A percentile compares a stretch with the other conserved stretches of the same genome.
phyloP scores from a whole-genome alignment of 2,113 vertebrate species.

The Aegotheles bennettii region DNA sequence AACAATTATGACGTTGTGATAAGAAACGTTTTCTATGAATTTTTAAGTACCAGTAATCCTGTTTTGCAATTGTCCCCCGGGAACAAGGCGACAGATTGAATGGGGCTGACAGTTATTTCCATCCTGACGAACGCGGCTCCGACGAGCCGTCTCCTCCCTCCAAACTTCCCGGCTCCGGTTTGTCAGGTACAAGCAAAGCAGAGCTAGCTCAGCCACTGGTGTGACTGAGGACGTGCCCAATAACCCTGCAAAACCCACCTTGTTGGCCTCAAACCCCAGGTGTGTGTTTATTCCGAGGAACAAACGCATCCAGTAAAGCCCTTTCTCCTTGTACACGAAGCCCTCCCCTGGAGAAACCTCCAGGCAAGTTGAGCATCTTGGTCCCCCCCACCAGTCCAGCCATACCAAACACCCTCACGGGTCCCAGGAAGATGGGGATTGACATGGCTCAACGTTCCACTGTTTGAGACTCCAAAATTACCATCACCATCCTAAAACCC shows the following conservation, averaged over 20 bases:
- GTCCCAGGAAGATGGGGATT: not conserved
- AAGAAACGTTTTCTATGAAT: conserved; percentile 77
- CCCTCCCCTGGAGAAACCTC: not conserved
- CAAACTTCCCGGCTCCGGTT: conserved; percentile 13
- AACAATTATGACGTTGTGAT: conserved; percentile 76
- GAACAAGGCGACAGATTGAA: conserved; percentile 55
- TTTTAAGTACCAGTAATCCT: conserved; percentile 75
- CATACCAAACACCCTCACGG: fast-evolving
- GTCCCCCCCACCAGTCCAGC: fast-evolving
- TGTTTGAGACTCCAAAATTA: not conserved
- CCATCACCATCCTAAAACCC: not conserved
- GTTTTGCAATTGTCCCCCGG: conserved; percentile 59
- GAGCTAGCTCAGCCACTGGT: not conserved
- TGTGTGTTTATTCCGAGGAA: fast-evolving
- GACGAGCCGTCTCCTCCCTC: not conserved
- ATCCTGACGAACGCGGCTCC: conserved; percentile 22
- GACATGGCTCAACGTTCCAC: fast-evolving
- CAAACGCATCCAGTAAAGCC: fast-evolving
- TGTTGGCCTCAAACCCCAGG: not conserved
- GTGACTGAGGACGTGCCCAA: not conserved
- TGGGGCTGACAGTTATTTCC: conserved; percentile 60
- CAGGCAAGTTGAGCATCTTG: not conserved
- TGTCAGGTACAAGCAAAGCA: not conserved
- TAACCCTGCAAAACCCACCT: not conserved
- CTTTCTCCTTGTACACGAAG: not conserved